These are phyloP conservation scores for Argyresthia goedartella DNA, from an alignment of 2,888 invertebrate genomes.

Conservation along the genomic window DNA sequence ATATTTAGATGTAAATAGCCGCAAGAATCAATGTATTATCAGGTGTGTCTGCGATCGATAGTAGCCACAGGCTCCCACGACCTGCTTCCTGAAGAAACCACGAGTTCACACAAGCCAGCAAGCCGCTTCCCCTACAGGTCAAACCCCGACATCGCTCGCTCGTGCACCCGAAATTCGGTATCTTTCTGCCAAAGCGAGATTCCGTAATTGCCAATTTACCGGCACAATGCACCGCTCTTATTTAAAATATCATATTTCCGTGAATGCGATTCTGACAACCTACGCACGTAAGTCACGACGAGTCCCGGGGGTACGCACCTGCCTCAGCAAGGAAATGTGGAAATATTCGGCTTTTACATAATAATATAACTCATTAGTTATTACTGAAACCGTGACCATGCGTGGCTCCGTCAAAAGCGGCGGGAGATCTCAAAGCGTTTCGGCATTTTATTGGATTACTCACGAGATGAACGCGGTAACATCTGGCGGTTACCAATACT, in stretches of 20 bases:
- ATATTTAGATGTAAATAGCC: too few species aligned
- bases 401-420: not conserved
- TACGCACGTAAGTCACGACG: conserved; percentile 57
- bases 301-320: conserved; percentile 56
- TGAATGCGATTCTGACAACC: conserved; percentile 34
- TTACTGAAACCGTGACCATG: conserved; percentile 1
- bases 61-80: not conserved
- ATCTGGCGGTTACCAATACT: too few species aligned
- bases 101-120: not conserved
- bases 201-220: conserved; percentile 40
- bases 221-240: conserved; percentile 31
- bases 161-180: conserved; percentile 2
- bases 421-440: conserved; percentile 1
- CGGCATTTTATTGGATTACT: not conserved
- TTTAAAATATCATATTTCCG: conserved; percentile 27
- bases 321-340: conserved; percentile 12
- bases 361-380: not conserved
- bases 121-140: not conserved
- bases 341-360: not conserved
- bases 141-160: not conserved
- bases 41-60: not conserved
- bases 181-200: conserved; percentile 15
- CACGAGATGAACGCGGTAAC: too few species aligned
- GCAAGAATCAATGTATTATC: not conserved
- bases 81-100: not conserved